phyloP scores from a whole-genome alignment of 2,797 vertebrate genomes.

The Eulemur coronatus region DNA sequence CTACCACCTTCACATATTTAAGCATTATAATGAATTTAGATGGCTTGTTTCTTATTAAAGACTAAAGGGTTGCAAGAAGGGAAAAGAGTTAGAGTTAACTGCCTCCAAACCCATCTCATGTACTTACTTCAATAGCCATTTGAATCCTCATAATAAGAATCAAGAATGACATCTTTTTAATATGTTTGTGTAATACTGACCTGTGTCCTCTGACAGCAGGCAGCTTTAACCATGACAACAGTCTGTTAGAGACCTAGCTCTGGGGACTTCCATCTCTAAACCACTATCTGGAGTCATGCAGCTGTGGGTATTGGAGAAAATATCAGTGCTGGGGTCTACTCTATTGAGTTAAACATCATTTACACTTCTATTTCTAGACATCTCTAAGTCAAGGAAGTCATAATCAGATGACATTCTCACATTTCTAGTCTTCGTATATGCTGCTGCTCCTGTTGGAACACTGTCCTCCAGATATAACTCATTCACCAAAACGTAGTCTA shows the following conservation, averaged over 20 bases:
- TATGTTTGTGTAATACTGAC: background rate
- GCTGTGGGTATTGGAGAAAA: background rate
- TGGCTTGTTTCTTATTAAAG: conserved; percentile 59
- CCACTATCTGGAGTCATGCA: background rate
- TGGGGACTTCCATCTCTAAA: background rate
- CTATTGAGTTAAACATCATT: background rate
- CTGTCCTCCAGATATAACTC: background rate
- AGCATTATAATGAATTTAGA: conserved; percentile 42
- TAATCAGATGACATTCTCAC: background rate
- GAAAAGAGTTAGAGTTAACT: conserved; percentile 13
- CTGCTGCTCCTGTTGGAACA: background rate
- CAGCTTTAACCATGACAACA: background rate
- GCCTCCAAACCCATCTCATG: background rate
- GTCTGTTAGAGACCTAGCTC: background rate
- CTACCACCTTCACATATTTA: background rate
- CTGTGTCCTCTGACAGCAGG: background rate
- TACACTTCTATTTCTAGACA: conserved; percentile 1
- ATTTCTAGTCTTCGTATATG: background rate
- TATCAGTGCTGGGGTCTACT: background rate
- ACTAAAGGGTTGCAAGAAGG: background rate
- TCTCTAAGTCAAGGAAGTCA: background rate
- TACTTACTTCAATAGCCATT: conserved; percentile 55
- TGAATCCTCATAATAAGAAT: conserved; percentile 46
- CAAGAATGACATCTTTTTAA: conserved; percentile 16
- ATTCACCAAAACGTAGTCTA: background rate